Conservation (phyloP, 2,797 vertebrate genomes). For the Prunella strophiata region DNA sequence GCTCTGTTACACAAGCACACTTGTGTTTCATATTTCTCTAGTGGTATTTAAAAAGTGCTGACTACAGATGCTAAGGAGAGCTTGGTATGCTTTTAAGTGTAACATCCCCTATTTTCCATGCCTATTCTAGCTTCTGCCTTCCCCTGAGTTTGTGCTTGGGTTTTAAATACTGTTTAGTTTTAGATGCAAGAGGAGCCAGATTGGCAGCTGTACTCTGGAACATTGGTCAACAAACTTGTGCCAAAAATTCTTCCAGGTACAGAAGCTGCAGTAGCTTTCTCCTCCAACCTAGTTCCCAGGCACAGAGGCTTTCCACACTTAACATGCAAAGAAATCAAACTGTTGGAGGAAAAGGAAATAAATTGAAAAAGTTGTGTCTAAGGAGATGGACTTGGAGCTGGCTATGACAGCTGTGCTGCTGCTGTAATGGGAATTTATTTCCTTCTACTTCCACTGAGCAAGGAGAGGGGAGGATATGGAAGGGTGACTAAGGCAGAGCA, state of each 20-base stretch:
- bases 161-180: neutral
- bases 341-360: neutral
- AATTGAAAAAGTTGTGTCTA: neutral
- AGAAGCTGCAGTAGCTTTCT: neutral
- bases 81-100: neutral
- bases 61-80: neutral
- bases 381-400: neutral
- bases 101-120: neutral
- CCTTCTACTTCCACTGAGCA: neutral
- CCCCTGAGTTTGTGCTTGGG: neutral
- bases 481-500: neutral
- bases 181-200: neutral
- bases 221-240: neutral
- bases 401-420: neutral
- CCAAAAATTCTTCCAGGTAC: neutral
- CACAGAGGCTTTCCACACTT: neutral
- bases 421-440: neutral
- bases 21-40: slow-evolving; percentile 15
- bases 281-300: neutral
- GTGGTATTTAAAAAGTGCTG: neutral
- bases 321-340: neutral
- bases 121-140: neutral
- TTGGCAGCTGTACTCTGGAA: neutral
- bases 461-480: neutral
- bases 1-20: neutral